Evolutionary conservation across 2,888 invertebrate species (phyloP).

Genomic region (Harpalus rubripes): DNA sequence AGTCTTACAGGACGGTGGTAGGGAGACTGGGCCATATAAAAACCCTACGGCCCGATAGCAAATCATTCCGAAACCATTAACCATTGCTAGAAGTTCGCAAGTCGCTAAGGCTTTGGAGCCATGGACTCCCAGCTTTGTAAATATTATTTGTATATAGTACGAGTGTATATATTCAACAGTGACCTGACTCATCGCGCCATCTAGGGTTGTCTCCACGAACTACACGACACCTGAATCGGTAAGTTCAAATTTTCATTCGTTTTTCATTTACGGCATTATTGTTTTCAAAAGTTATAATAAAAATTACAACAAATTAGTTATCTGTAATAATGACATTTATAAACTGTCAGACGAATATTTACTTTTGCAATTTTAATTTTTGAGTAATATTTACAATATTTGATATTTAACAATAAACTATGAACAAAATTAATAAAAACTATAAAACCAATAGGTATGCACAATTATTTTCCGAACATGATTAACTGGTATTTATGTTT

Average conservation of each 20-base stretch:
- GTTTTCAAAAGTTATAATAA: not conserved
- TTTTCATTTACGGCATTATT: not conserved
- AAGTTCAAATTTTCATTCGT: not conserved
- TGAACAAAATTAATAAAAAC: too few relatives aligned
- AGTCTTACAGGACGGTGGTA: constrained; percentile 17
- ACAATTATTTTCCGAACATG: too few relatives aligned
- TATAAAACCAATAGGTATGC: too few relatives aligned
- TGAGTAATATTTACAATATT: too few relatives aligned
- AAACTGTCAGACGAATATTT: not conserved
- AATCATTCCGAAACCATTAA: constrained; percentile 63
- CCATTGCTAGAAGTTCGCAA: constrained; percentile 56
- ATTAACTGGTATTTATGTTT: too few relatives aligned
- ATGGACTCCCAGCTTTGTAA: constrained; percentile 53
- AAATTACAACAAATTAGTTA: not conserved
- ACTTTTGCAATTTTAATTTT: not conserved
- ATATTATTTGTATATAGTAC: constrained; percentile 57
- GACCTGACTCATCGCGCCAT: constrained; percentile 4
- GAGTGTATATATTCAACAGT: constrained; percentile 24
- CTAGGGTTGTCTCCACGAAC: constrained; percentile 18
- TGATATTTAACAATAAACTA: too few relatives aligned
- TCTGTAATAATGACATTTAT: too few relatives aligned
- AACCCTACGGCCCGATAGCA: constrained; percentile 10
- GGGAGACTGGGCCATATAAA: constrained; percentile 60
- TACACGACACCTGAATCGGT: constrained; percentile 9
- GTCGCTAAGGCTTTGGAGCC: constrained; percentile 11